Evolutionary conservation across 2,888 invertebrate species (phyloP).

Genomic region (Yponomeuta sedellus): DNA sequence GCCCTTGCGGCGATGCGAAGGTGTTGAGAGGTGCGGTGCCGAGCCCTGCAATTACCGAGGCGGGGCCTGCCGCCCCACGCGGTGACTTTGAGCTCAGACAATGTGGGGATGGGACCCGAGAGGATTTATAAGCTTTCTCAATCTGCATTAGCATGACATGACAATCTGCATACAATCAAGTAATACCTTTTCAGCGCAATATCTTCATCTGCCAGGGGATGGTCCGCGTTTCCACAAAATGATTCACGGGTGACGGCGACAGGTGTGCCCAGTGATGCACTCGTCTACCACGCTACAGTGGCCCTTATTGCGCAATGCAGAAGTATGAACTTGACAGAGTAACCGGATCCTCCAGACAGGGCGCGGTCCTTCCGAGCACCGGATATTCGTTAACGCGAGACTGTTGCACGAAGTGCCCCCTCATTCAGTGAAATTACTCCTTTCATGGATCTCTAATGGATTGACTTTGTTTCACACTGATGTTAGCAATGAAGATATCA

Average conservation of each 20-base stretch:
- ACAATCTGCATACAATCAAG: background rate
- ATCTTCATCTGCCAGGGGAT: background rate
- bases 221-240: background rate
- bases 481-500: too few species aligned
- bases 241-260: background rate
- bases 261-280: background rate
- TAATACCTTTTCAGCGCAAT: background rate
- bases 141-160: background rate
- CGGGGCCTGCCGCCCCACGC: background rate
- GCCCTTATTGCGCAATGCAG: background rate
- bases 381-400: background rate
- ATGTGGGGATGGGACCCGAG: background rate
- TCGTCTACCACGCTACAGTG: background rate
- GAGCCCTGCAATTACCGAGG: slow-evolving; percentile 9
- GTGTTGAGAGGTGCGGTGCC: background rate
- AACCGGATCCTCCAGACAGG: background rate
- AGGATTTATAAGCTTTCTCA: background rate
- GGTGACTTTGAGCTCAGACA: background rate
- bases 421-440: background rate
- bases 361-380: background rate
- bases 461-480: background rate
- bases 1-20: background rate
- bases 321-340: background rate
- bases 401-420: background rate
- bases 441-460: background rate